Percentiles rank a stretch among this genome's conserved stretches.
phyloP scores from a whole-genome alignment of 2,888 invertebrate species.

The Epistrophella euchroma region DNA sequence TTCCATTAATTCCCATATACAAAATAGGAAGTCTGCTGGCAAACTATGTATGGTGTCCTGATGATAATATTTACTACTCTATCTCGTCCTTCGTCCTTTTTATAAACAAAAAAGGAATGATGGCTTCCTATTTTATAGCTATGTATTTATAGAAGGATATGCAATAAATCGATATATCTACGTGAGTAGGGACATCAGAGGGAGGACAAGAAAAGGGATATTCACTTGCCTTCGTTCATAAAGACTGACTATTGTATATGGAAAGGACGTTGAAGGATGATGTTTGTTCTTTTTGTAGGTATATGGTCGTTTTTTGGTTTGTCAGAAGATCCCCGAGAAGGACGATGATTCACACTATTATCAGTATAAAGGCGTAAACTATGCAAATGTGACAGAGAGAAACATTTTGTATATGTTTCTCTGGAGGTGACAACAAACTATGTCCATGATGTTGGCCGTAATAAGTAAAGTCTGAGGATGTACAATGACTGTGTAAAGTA shows the following conservation, averaged over 20 bases:
- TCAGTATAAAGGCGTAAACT: conserved; percentile 16
- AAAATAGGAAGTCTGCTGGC: conserved; percentile 38
- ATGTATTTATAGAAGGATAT: conserved; percentile 37
- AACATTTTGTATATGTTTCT: conserved; percentile 28
- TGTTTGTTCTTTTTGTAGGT: neutral
- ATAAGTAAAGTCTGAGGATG: conserved; percentile 41
- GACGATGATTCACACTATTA: conserved; percentile 24
- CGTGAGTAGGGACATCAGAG: neutral
- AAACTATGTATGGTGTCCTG: conserved; percentile 17
- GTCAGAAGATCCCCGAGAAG: neutral
- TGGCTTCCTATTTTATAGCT: conserved; percentile 5
- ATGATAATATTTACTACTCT: conserved; percentile 51
- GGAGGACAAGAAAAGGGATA: conserved; percentile 5
- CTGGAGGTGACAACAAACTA: conserved; percentile 56
- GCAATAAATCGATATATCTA: conserved; percentile 65
- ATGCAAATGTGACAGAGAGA: conserved; percentile 57
- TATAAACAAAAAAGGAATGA: neutral
- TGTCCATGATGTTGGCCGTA: conserved; percentile 37
- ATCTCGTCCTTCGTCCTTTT: conserved; percentile 19
- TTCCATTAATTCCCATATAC: conserved; percentile 56
- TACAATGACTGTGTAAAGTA: neutral
- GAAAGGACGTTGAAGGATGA: conserved; percentile 9
- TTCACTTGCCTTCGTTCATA: neutral
- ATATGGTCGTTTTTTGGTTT: conserved; percentile 22
- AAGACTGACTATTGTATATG: no score